These are phyloP conservation scores for Triplophysa siluroides DNA, from an alignment of 2,113 vertebrate species.

Conservation along the genomic window DNA sequence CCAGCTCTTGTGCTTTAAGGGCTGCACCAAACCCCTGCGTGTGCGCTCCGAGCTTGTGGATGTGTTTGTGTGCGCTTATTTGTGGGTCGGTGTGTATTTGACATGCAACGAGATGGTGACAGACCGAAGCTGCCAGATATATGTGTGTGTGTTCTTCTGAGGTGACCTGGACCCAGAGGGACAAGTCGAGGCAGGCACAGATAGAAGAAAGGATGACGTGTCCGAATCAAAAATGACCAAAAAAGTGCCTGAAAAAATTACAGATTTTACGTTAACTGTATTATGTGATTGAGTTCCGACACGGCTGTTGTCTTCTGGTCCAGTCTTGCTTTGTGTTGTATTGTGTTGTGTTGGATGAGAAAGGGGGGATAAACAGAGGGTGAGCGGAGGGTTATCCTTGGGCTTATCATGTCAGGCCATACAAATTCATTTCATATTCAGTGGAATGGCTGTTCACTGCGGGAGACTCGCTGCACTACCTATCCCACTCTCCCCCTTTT, in stretches of 20 bases:
- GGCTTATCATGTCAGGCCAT: slow-evolving; percentile 75
- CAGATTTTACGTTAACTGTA: slow-evolving; percentile 29
- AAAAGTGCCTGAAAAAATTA: slow-evolving; percentile 38
- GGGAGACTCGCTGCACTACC: slow-evolving; percentile 74
- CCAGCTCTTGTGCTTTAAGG: slow-evolving; percentile 69
- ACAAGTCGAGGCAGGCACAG: slow-evolving; percentile 71
- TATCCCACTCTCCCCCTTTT: slow-evolving; percentile 73
- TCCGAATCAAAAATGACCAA: slow-evolving; percentile 59
- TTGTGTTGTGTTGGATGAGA: slow-evolving; percentile 53
- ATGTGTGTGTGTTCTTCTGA: slow-evolving; percentile 38
- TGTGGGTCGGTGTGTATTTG: slow-evolving; percentile 38
- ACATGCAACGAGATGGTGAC: slow-evolving; percentile 62
- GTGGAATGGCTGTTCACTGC: slow-evolving; percentile 75
- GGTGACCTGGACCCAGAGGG: slow-evolving; percentile 82
- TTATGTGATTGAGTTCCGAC: slow-evolving; percentile 40
- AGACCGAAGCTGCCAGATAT: slow-evolving; percentile 61
- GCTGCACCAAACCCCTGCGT: slow-evolving; percentile 68
- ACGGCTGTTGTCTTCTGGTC: slow-evolving; percentile 41
- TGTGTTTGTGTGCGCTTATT: slow-evolving; percentile 46
- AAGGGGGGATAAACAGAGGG: slow-evolving; percentile 52
- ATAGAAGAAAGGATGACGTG: slow-evolving; percentile 62
- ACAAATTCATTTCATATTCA: slow-evolving; percentile 80
- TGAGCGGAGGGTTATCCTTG: slow-evolving; percentile 69
- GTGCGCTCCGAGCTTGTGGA: slow-evolving; percentile 54
- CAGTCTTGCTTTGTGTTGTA: slow-evolving; percentile 55